These are phyloP conservation scores for Lasiurus borealis DNA, from an alignment of 2,113 vertebrate species.

Conservation along the genomic window DNA sequence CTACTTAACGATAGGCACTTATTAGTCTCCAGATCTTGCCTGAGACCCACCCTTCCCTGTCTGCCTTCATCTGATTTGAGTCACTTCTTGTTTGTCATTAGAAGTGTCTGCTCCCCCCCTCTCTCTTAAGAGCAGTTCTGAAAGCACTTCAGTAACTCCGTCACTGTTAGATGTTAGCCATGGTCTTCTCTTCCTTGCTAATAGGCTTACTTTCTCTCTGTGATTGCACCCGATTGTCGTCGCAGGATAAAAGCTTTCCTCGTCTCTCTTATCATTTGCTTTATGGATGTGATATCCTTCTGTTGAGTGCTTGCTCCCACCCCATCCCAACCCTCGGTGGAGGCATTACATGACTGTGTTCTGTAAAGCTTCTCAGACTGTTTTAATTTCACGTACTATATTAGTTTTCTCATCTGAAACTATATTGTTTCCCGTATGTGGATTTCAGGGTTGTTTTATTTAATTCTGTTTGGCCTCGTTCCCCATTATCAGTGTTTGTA, in stretches of 20 bases:
- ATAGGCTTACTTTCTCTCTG: conserved; percentile 45
- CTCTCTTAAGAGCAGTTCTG: not conserved
- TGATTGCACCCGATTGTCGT: not conserved
- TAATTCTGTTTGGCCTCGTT: conserved; percentile 70
- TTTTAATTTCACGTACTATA: conserved; percentile 53
- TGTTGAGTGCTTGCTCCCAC: not conserved
- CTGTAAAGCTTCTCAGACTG: conserved; percentile 44
- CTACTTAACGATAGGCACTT: not conserved
- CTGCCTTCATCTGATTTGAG: conserved; percentile 23
- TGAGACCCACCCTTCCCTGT: not conserved
- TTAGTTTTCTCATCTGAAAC: conserved; percentile 53
- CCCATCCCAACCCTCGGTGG: not conserved
- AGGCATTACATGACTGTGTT: conserved; percentile 52
- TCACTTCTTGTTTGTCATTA: not conserved
- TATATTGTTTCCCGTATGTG: conserved; percentile 32
- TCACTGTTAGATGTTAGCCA: conserved; percentile 53
- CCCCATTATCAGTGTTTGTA: not conserved
- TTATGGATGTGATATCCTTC: conserved; percentile 64
- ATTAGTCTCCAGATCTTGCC: not conserved
- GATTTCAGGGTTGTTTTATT: conserved; percentile 58
- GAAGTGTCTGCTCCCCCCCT: not conserved
- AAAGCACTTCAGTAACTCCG: not conserved
- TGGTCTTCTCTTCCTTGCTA: conserved; percentile 43
- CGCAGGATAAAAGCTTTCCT: conserved; percentile 26
- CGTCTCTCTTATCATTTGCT: conserved; percentile 11